Percentiles rank a stretch among this genome's conserved stretches.
phyloP scores from a whole-genome alignment of 1,140 invertebrate genomes.

The Tetraneura akinire region DNA sequence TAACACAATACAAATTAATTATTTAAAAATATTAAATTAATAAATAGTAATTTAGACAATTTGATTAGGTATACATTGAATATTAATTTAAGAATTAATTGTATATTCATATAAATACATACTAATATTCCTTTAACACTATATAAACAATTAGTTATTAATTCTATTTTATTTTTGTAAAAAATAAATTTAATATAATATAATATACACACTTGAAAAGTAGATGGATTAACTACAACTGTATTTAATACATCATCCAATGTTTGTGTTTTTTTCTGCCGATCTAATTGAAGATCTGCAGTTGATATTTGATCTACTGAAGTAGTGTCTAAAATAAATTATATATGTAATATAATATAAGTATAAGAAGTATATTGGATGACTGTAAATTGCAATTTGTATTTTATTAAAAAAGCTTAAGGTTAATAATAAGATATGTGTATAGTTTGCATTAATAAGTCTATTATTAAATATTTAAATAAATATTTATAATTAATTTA shows the following conservation, averaged over 20 bases:
- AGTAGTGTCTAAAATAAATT: conserved; percentile 9
- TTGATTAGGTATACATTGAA: neutral
- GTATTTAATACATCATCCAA: neutral
- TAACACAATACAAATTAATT: neutral
- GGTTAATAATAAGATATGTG: too few species aligned
- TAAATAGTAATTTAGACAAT: neutral
- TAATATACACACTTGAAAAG: conserved; percentile 7
- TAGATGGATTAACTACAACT: neutral
- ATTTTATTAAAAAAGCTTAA: too few species aligned
- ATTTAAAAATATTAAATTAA: neutral
- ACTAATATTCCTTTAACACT: neutral
- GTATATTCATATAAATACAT: too few species aligned
- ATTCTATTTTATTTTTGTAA: too few species aligned
- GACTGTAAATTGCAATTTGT: too few species aligned
- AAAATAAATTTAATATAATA: too few species aligned
- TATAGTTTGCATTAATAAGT: too few species aligned
- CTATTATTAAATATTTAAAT: neutral
- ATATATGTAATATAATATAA: too few species aligned
- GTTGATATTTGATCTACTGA: neutral
- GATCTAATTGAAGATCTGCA: conserved; percentile 22
- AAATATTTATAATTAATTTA: too few species aligned
- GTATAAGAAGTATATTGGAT: too few species aligned
- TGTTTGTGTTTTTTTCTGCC: neutral
- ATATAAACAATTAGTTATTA: neutral
- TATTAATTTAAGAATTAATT: too few species aligned